Base-by-base conservation (phyloP, 2,888 invertebrate genomes). In the Noctua janthe region DNA sequence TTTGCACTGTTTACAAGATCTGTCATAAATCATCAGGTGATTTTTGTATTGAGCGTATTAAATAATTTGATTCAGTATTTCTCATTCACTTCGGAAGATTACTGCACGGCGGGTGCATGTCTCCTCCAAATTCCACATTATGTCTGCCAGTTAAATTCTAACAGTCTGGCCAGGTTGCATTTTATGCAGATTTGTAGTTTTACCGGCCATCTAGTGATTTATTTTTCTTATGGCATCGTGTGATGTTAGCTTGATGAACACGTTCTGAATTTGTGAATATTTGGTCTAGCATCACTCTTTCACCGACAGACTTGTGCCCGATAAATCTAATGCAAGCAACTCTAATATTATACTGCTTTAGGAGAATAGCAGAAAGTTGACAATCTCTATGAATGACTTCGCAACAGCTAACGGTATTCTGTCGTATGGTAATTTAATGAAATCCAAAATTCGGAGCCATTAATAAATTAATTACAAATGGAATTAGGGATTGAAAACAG, bases 1-100 rank as follows among this genome's bases (percentile, higher is more conserved):
- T 39, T n/a, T n/a, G 56, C 43, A 23, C 81, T 47, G 20, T 75
- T 67, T 70, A 72, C 62, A 72, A 59, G 51, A 76, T 76, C 47
- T 54, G 47, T 13, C 47, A 43, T n/a, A 69, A 69, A 47, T 72
- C 35, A 67, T 62, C 29, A 73, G 62, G 20, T 54, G 51, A n/a
- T 23, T 23, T 79, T 59, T 13, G 10, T 51, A 77, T 4, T 15
- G 20, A 59, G 47, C 1, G 10, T 64, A 39, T 11, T 10, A 20
- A 39, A 29, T 5, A 35, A 49, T 11, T 20, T 1, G 23, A 51
- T 56, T n/a, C 29, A n/a, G 66, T n/a, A 15, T 62, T 71, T 71
- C 13, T 29, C 35, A 43, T 3, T 35, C 17, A 35, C 10, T 20
- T 35, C 29, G 11, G 66, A 39, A 66, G 35, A 64, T 64, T 64